A percentile compares a stretch with the other conserved stretches of the same genome.
These are phyloP conservation scores for Eulemur coronatus DNA, from an alignment of 2,797 vertebrate genomes.

Conservation along the genomic window DNA sequence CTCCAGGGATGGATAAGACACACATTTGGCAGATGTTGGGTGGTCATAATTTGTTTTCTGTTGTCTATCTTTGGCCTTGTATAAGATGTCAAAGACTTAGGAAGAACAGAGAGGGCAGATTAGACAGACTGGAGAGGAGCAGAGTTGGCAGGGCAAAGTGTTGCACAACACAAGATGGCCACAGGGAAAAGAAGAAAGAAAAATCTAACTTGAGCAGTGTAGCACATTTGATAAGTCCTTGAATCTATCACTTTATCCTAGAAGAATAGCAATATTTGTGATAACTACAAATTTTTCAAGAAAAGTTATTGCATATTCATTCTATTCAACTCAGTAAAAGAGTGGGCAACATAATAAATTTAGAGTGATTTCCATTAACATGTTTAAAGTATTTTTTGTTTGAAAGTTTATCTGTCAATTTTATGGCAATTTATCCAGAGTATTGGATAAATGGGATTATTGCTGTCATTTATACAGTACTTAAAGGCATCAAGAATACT, in stretches of 20 bases:
- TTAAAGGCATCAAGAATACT: background rate
- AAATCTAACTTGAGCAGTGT: background rate
- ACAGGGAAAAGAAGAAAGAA: background rate
- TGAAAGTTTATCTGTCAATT: background rate
- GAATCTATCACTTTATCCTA: background rate
- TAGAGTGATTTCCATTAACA: background rate
- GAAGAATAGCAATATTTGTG: background rate
- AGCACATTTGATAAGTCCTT: background rate
- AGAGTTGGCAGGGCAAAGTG: background rate
- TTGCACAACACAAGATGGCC: background rate
- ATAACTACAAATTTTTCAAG: background rate
- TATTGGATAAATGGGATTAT: background rate
- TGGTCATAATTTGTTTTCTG: background rate
- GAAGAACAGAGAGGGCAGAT: background rate
- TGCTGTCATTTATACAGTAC: background rate
- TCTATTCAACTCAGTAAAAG: background rate
- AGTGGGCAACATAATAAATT: background rate
- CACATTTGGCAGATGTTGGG: background rate
- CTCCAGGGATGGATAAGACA: background rate
- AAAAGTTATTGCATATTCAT: background rate
- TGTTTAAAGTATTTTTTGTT: background rate
- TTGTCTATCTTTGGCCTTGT: background rate
- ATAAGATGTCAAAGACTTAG: background rate
- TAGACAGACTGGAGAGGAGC: background rate
- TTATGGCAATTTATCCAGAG: background rate